Percentiles rank a stretch among this genome's conserved stretches.
Evolutionary conservation across 1,140 invertebrate genomes (phyloP).

Genomic region (Spodoptera litura): DNA sequence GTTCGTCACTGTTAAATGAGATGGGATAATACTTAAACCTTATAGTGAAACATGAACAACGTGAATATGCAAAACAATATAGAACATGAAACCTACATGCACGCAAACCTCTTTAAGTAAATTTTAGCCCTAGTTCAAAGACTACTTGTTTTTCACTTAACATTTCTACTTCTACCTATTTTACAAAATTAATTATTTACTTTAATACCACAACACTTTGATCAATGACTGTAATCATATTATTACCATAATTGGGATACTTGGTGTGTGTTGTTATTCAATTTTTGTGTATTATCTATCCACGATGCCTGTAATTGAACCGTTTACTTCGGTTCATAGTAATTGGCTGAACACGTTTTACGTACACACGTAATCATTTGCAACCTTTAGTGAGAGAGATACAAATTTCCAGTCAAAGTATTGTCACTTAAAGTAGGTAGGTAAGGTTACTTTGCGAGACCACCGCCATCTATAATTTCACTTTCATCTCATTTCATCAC

Average conservation of each 20-base stretch:
- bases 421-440: neutral
- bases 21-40: too few relatives aligned
- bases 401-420: neutral
- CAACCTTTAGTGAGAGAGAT: too few relatives aligned
- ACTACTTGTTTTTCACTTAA: too few relatives aligned
- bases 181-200: neutral
- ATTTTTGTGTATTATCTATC: neutral
- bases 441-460: neutral
- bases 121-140: neutral
- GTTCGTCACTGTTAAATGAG: too few relatives aligned
- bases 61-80: too few relatives aligned
- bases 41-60: too few relatives aligned
- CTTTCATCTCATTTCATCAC: conserved; percentile 63
- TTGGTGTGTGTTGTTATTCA: neutral
- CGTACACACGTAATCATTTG: too few relatives aligned
- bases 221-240: neutral
- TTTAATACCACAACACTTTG: neutral
- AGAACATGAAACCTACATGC: too few relatives aligned
- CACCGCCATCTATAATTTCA: conserved; percentile 55
- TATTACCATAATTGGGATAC: neutral
- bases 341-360: too few relatives aligned
- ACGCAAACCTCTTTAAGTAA: too few relatives aligned
- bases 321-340: too few relatives aligned
- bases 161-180: too few relatives aligned
- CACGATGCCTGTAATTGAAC: neutral